Conservation (phyloP, 1,140 invertebrate genomes). For the Drosophila bifasciata region DNA sequence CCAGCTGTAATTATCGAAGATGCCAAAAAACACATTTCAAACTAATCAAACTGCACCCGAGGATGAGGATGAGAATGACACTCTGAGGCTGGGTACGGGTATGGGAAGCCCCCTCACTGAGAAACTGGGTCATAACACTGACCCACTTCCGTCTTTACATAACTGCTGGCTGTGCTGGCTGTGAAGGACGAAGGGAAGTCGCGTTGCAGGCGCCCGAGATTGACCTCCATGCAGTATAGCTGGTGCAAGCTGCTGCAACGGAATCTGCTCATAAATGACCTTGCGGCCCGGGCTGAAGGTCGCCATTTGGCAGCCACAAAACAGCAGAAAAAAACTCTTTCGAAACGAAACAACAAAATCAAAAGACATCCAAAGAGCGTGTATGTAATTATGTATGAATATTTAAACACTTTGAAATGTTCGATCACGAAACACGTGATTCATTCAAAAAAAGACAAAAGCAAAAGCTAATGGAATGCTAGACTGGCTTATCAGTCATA, state of each 20-base stretch:
- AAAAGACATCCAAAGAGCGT: slow-evolving; percentile 19
- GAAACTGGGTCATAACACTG: slow-evolving; percentile 78
- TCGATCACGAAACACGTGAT: slow-evolving; percentile 52
- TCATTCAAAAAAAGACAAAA: slow-evolving; percentile 15
- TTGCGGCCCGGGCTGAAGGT: slow-evolving; percentile 68
- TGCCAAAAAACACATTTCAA: slow-evolving; percentile 47
- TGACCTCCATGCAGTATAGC: slow-evolving; percentile 45
- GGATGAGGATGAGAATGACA: not conserved
- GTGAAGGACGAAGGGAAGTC: slow-evolving; percentile 2
- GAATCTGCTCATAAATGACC: slow-evolving; percentile 47
- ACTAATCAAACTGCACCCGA: slow-evolving; percentile 45
- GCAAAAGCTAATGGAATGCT: not conserved
- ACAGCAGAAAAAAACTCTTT: slow-evolving; percentile 6
- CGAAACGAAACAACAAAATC: slow-evolving; percentile 4
- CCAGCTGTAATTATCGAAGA: slow-evolving; percentile 52
- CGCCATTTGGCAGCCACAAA: slow-evolving; percentile 26
- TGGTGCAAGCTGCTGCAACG: slow-evolving; percentile 48
- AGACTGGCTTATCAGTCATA: slow-evolving; percentile 36
- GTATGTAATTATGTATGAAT: too few species aligned
- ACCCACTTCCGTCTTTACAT: slow-evolving; percentile 62
- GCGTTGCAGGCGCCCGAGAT: slow-evolving; percentile 5
- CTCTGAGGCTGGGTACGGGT: not conserved
- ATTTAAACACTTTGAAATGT: not conserved
- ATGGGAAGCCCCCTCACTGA: not conserved
- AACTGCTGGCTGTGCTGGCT: slow-evolving; percentile 23